Base-by-base conservation (phyloP, 2,888 invertebrate species). In the Plebejus melissa region DNA sequence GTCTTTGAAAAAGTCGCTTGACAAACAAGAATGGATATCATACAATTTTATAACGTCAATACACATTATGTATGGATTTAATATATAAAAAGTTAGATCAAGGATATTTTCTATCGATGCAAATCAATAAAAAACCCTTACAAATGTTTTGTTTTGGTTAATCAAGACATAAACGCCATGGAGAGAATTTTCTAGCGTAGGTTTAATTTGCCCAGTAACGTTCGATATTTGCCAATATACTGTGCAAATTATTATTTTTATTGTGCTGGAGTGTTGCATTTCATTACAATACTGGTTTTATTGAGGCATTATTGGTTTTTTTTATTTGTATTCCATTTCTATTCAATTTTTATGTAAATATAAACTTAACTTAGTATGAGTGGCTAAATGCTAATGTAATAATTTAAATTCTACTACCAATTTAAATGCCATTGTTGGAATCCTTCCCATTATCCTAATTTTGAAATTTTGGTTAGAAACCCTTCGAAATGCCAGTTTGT, bases 61-160 rank as follows among this genome's bases (percentile, higher is more conserved):
- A 41, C 41, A 41, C 7, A 41, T 22, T 22, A 22, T 22, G 41
- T 41, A 41, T 41, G 7, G 41, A 41, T 41, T 41, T 41, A 41
- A 41, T 41, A 46, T 46, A 46, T 5, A 38, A 11, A 9, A 22
- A 22, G 22, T 46, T 46, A 46, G 9, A 9, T 46, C 46, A 9
- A 46, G 46, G 46, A 54, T 54, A 4, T 54, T 54, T 54, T 16
- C 16, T 54, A 16, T 13, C 54, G 16, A 54, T 54, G 54, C 54
- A 54, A 22, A 7, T 58, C 28, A 60, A 60, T 60, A 69, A 38
- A 69, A 32, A 69, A 0, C 3, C 6, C 5, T 6, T 69, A 9
- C 16, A 38, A 69, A 69, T 69, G 69, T 36, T 71, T 22, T 71
- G 71, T 71, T 71, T 50, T 46, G 71, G 71, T 71, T 7, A 70